Conservation (phyloP, 2,797 vertebrate genomes). For the Fistularia commersonii region DNA sequence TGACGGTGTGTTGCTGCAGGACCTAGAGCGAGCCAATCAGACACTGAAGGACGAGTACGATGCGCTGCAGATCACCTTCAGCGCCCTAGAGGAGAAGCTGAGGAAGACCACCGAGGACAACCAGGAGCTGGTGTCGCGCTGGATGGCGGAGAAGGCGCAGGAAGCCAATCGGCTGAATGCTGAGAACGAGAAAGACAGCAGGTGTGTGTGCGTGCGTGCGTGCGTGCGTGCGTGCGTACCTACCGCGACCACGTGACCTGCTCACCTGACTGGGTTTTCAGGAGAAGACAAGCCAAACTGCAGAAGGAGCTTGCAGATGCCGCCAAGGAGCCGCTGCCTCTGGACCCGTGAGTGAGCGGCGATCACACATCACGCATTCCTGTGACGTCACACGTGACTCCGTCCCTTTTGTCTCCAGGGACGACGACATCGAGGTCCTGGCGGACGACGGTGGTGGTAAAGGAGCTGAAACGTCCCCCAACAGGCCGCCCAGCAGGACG, state of each 20-base stretch:
- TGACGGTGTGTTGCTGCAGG: conserved; percentile 55
- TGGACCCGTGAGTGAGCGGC: conserved; percentile 87
- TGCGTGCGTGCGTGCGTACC: background rate
- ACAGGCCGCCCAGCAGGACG: conserved; percentile 68
- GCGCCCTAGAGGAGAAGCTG: conserved; percentile 92
- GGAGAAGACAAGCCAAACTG: conserved; percentile 89
- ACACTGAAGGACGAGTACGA: conserved; percentile 96
- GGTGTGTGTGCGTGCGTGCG: conserved; percentile 57
- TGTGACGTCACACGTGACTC: background rate
- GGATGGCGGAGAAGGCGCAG: conserved; percentile 98
- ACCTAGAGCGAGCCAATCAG: conserved; percentile 91
- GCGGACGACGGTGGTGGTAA: conserved; percentile 84
- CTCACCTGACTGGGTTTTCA: conserved; percentile 40
- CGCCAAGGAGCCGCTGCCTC: conserved; percentile 91
- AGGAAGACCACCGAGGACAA: conserved; percentile 93
- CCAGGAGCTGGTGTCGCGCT: conserved; percentile 93
- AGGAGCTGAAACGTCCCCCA: conserved; percentile 80
- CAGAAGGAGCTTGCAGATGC: conserved; percentile 97
- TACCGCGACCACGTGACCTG: background rate
- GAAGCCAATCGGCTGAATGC: conserved; percentile 94
- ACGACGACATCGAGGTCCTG: conserved; percentile 96
- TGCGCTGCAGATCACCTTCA: conserved; percentile 96
- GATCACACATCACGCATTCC: too few relatives aligned
- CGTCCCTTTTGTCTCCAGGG: conserved; percentile 69
- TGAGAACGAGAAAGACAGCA: conserved; percentile 95